phyloP scores from a whole-genome alignment of 2,888 invertebrate genomes.

The Matsumyia berberina region DNA sequence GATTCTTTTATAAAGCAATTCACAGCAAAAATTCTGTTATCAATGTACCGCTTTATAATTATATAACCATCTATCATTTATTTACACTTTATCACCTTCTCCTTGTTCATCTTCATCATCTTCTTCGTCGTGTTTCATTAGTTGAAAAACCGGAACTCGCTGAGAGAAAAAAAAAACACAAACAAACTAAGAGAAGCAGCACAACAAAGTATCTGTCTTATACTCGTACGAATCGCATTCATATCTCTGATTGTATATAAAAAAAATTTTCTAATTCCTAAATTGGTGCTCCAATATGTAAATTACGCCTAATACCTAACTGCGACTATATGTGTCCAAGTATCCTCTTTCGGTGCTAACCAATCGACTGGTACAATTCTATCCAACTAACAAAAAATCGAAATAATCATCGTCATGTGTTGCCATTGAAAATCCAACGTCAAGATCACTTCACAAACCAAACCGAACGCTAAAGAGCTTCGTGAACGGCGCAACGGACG shows the following conservation, averaged over 20 bases:
- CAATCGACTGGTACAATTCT: constrained; percentile 48
- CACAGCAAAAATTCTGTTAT: neutral
- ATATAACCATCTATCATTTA: constrained; percentile 13
- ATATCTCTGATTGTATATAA: neutral
- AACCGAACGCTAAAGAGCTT: constrained; percentile 1
- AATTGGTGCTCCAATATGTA: constrained; percentile 65
- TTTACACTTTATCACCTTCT: neutral
- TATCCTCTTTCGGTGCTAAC: constrained; percentile 58
- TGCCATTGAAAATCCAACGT: constrained; percentile 57
- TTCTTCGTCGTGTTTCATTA: neutral
- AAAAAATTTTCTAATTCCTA: constrained; percentile 26
- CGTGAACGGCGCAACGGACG: neutral
- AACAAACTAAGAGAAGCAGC: constrained; percentile 5
- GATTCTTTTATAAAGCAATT: too few relatives aligned
- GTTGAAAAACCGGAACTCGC: constrained; percentile 28
- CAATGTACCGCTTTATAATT: constrained; percentile 1
- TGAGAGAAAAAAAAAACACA: constrained; percentile 25
- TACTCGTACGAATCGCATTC: neutral
- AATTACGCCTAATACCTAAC: constrained; percentile 37
- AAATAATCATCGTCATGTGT: constrained; percentile 7
- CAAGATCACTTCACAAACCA: constrained; percentile 42
- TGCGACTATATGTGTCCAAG: constrained; percentile 8
- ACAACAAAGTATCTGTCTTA: constrained; percentile 17
- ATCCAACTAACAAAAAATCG: neutral
- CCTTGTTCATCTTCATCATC: neutral